Percentiles rank a stretch among this genome's conserved stretches.
Evolutionary conservation across 37 sponge, comb jelly and placozoan genomes (phyloP).

Genomic region (Chondrilla cf. caribensis): DNA sequence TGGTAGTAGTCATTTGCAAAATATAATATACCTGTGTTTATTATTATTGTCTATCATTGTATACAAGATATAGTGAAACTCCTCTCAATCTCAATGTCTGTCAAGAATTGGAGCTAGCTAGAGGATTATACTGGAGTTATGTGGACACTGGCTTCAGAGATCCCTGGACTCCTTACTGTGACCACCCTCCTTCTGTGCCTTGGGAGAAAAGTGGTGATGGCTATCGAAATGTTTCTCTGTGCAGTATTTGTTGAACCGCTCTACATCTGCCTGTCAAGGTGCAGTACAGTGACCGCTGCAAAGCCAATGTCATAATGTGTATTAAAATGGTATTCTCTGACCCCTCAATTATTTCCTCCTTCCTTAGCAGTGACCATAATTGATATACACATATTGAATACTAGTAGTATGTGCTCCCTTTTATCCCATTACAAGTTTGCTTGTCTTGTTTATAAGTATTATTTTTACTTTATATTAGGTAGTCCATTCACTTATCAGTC

Average conservation of each 20-base stretch:
- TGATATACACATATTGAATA: no score
- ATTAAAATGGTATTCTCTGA: not conserved
- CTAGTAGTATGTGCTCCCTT: no score
- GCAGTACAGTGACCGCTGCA: not conserved
- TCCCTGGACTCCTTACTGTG: not conserved
- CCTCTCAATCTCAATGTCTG: not conserved
- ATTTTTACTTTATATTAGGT: no score
- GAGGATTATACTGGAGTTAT: not conserved
- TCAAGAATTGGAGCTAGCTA: not conserved
- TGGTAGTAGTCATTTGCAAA: no score
- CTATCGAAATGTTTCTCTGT: not conserved
- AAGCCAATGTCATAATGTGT: no score
- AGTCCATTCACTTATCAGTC: no score
- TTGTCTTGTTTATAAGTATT: no score
- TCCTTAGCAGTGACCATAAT: not conserved
- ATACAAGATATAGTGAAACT: no score
- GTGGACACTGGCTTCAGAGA: not conserved
- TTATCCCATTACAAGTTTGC: no score
- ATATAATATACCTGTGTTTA: no score
- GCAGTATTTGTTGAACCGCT: not conserved
- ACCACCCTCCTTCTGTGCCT: not conserved
- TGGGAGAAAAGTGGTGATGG: conserved; percentile 3
- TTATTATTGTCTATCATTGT: no score
- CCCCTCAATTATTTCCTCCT: no score
- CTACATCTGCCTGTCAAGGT: not conserved